Evolutionary conservation across 2,888 invertebrate genomes (phyloP), one percentile per base, ranked within the genome.

Genomic region (Adelognathus sp.): DNA sequence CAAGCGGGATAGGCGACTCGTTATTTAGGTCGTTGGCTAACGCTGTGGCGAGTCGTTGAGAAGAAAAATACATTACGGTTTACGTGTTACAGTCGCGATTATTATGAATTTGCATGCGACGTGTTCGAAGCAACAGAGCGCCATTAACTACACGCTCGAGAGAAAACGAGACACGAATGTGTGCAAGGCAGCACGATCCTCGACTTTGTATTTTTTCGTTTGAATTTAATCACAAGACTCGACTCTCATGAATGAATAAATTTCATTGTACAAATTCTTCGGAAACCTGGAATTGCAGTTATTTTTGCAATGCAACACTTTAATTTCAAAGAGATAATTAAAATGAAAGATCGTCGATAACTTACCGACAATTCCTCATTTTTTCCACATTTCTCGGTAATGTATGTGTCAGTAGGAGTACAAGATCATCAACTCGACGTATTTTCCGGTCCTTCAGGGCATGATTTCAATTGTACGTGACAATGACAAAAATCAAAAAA

Each of bases 61-160:
- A 63, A 61, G 3, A 46, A 21, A 46, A 44, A n/a, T 4, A 33
- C 16, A 33, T 70, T 64, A 50, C 63, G 54, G 50, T 66, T 52
- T 52, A 41, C 56, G 44, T 63, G 63, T 61, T 63, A n/a, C n/a
- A 11, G 27, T 52, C 63, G 52, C 69, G 54, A 74, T 64, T 60
- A 73, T 64, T 50, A 58, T 60, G 41, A 27, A 70, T 73, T 66
- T 41, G 60, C 76, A 56, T 77, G 71, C 41, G 39, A 56, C 39
- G 33, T 36, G 21, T 31, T 14, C n/a, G 31, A 29, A 24, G 64
- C 52, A 66, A 58, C 64, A 36, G 41, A 41, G 39, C 44, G 61
- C 41, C 75, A 61, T 54, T 69, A 69, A 61, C 52, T 33, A 56
- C 67, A 41, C 16, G 39, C 52, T 52, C 16, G 39, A 39, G 67